Base-by-base conservation (phyloP, 64 coral and sea anemone genomes). In the Montipora sp. region DNA sequence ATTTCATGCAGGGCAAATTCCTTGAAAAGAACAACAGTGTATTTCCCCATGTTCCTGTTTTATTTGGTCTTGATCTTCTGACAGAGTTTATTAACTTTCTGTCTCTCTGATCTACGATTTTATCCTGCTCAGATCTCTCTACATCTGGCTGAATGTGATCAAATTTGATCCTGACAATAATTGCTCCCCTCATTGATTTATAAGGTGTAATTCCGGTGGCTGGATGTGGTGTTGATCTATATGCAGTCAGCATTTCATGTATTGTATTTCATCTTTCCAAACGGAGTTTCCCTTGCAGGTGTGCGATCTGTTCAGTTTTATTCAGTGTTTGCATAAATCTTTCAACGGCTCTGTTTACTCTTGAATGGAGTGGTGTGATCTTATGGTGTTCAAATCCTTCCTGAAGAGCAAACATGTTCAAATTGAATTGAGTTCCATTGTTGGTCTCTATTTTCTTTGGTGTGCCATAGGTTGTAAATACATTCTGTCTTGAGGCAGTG, bases 311-410 rank as follows among this genome's bases (percentile, higher is more conserved):
- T 68, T 95, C 81, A 3, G 88, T 95, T 51, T 95, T 95, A 75
- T 95, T 91, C 36, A 95, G 19, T 12, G 68, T 77, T 57, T 87
- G 72, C 93, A 91, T 86, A 74, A 95, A 95, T 69, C 82, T 84
- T 57, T 95, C 72, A 12, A 24, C 50, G 21, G 87, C 75, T 27
- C 93, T 14, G 36, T 95, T 95, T n/a, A 88, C 93, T 91, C 88
- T 61, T 18, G 80, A 75, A 51, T 90, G 88, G 5, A 45, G 43
- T 3, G 93, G 94, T 59, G 82, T 91, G 50, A 95, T 22, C 8
- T 21, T 91, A 83, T 95, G 89, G 45, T 83, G 88, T 58, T 90
- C 1, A 51, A 90, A 90, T 90, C 80, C 87, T 84, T 94, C 93
- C 55, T 86, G 11, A 2, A 48, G 14, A 20, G 80, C 93, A 69